Base-by-base conservation (phyloP, 92 coral and sea anemone genomes). In the Palythoa heliodiscus region DNA sequence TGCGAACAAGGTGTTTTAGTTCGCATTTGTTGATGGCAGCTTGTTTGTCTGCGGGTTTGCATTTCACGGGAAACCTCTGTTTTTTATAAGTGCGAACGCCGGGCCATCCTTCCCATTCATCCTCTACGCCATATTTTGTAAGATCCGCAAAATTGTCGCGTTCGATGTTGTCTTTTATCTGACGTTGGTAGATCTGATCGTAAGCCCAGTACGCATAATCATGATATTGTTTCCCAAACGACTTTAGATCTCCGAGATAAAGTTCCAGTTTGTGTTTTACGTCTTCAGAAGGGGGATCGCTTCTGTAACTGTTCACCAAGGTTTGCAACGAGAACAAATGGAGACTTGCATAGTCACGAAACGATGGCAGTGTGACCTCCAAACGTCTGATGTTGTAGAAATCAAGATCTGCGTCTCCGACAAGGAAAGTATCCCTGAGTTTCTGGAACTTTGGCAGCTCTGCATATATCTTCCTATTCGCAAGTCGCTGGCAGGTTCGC, bases 181-280 rank as follows among this genome's bases (percentile, higher is more conserved):
- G 70, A 3, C 70, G 50, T 48, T 16, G 23, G 60, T 78, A 39
- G 14, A 60, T 60, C 29, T 37, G 72, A 1, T 25, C 52, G 15
- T 66, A 78, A 17, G 83, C 83, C 83, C 83, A 78, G 70, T 66
- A 25, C 7, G 71, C 83, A 29, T 78, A 78, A 39, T 58, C 52
- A 24, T n/a, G 52, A 54, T 78, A 78, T 71, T 37, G 12, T 54
- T 19, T 58, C 0, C 83, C 83, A 6, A 38, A 20, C 2, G 14
- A 19, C 83, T 57, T 58, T 23, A 78, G 24, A 53, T 55, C 71
- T 57, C 54, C 71, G 11, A 78, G 55, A 16, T 75, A 75, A 57
- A 48, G 38, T 57, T 50, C n/a, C 19, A 75, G 38, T 11, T n/a
- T 10, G 40, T n/a, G 2, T 14, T 52, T 22, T 20, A 24, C 20